phyloP scores from a whole-genome alignment of 1,140 invertebrate species.

The Zaprionus nigranus region DNA sequence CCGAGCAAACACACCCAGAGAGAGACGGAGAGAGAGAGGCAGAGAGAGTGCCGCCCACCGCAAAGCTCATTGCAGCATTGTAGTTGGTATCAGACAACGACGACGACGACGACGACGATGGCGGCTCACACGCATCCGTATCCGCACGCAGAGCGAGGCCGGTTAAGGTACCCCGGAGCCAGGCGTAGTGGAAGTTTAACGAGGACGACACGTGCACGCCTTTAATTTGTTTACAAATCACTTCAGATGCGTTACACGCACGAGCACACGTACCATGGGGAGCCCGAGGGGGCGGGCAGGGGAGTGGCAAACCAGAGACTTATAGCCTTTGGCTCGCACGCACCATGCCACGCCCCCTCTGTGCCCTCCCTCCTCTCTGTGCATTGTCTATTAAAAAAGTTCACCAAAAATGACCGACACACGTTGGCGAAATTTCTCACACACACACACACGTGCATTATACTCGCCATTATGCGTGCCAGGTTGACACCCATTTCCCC shows the following conservation, averaged over 20 bases:
- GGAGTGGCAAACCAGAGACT: conserved; percentile 3
- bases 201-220: conserved; percentile 78
- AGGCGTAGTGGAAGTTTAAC: conserved; percentile 64
- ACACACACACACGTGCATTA: conserved; percentile 13
- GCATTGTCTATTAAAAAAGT: conserved; percentile 62
- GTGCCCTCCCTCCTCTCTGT: not conserved
- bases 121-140: conserved; percentile 45
- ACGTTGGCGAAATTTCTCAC: conserved; percentile 38
- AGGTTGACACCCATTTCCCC: not conserved
- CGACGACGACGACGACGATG: not conserved
- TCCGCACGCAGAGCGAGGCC: conserved; percentile 2
- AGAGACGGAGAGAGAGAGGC: too few species aligned
- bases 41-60: conserved; percentile 17
- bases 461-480: conserved; percentile 1
- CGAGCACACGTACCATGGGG: conserved; percentile 52
- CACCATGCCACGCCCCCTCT: conserved; percentile 51
- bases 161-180: conserved; percentile 1
- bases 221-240: conserved; percentile 84
- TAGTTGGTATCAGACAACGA: conserved; percentile 46
- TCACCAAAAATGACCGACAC: conserved; percentile 52
- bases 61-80: conserved; percentile 60
- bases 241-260: conserved; percentile 83
- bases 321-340: conserved; percentile 37
- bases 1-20: not conserved
- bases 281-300: not conserved